Percentiles rank a stretch among this genome's conserved stretches.
These are phyloP conservation scores for Cydia strobilella DNA, from an alignment of 1,140 invertebrate genomes.

Conservation along the genomic window DNA sequence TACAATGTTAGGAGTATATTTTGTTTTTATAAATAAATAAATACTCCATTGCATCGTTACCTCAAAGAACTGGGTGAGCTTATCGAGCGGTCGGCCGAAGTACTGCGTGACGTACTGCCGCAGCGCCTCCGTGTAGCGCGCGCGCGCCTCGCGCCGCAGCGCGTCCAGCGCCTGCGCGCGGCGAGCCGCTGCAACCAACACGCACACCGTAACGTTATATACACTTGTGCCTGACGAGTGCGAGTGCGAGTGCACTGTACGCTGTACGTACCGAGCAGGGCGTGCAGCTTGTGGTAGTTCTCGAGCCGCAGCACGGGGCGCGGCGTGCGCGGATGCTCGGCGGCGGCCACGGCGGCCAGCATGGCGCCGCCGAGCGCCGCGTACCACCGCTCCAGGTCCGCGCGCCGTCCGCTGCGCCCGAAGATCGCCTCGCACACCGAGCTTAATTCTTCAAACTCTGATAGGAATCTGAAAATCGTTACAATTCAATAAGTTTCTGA, in stretches of 20 bases:
- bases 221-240: no score
- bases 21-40: no score
- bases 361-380: conserved; percentile 91
- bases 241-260: not conserved
- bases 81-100: conserved; percentile 97
- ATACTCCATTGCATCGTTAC: no score
- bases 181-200: conserved; percentile 84
- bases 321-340: conserved; percentile 96
- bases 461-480: conserved; percentile 77
- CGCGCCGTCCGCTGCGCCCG: conserved; percentile 91
- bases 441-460: conserved; percentile 95
- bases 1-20: no score
- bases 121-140: conserved; percentile 94
- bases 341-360: conserved; percentile 90
- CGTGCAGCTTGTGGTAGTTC: conserved; percentile 98
- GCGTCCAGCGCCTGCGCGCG: conserved; percentile 95
- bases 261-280: conserved; percentile 80
- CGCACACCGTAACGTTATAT: not conserved
- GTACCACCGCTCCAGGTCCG: conserved; percentile 99
- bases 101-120: conserved; percentile 95
- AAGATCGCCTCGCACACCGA: conserved; percentile 93
- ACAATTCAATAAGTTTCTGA: not conserved
- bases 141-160: conserved; percentile 94
- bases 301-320: conserved; percentile 97
- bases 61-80: conserved; percentile 94